Base-by-base conservation (phyloP, 2,888 invertebrate species). In the Zonitis immaculata region DNA sequence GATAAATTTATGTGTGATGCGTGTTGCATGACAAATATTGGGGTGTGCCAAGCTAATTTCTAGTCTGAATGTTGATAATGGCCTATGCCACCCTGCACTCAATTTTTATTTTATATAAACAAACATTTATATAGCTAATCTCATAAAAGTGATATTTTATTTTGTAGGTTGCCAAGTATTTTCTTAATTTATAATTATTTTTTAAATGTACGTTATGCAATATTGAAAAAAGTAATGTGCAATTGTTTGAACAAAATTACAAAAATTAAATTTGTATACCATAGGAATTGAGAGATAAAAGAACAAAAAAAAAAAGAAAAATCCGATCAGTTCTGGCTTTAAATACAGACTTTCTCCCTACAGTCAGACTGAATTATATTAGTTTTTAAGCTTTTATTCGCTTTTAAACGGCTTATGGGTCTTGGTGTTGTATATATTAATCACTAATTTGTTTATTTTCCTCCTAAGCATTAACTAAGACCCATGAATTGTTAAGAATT, bases 41-140 rank as follows among this genome's bases (percentile, higher is more conserved):
- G 57, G 57, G 53, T 54, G 68, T 67, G 66, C 65, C 69, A 69
- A 69, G 66, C 66, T 67, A 52, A 67, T 70, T 65, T 73, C 72
- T 73, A 73, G 73, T 73, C 72, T 68, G 68, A 66, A 68, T 66
- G 61, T 59, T 55, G 59, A 61, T 35, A 16, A 35, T 57, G 61
- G 63, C 59, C 62, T 63, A 60, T 58, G 57, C 60, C 51, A 59
- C 59, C 59, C 62, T 60, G 61, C 64, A 63, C 59, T 64, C 56
- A 57, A 57, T 63, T 57, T 58, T 61, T 51, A 53, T 63, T 64
- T 64, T 59, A 62, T 60, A 63, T 35, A 35, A 4, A 35, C 16
- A 16, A 16, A 14, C 14, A 35, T 12, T 12, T 6, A 35, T 14
- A 35, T 66, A 63, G 62, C 59, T 54, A 58, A 62, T 59, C 59